These are phyloP conservation scores for Corythucha ciliata DNA, from an alignment of 2,888 invertebrate genomes.

Conservation along the genomic window DNA sequence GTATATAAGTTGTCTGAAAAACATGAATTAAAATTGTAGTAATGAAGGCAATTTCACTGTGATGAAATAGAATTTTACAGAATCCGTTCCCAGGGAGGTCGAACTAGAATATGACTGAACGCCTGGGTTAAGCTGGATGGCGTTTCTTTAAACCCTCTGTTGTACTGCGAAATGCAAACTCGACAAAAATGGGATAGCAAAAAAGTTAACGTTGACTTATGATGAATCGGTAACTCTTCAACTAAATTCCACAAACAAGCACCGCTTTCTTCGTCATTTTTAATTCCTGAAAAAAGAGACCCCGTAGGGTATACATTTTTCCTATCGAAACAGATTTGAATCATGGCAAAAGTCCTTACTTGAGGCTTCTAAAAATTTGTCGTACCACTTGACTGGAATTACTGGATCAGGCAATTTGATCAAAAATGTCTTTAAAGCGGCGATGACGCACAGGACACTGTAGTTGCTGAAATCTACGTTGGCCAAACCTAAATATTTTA, in stretches of 20 bases:
- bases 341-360: slow-evolving; percentile 39
- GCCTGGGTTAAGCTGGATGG: slow-evolving; percentile 59
- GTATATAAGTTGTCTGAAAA: slow-evolving; percentile 59
- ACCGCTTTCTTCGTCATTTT: slow-evolving; percentile 50
- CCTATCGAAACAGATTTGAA: background rate
- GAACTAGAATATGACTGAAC: slow-evolving; percentile 60
- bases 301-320: background rate
- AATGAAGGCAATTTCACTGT: background rate
- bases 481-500: slow-evolving; percentile 25
- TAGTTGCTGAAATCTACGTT: slow-evolving; percentile 37
- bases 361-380: slow-evolving; percentile 54
- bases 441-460: slow-evolving; percentile 44
- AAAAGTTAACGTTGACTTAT: slow-evolving; percentile 52
- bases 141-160: slow-evolving; percentile 53
- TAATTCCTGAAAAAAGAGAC: slow-evolving; percentile 40
- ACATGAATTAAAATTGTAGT: slow-evolving; percentile 7
- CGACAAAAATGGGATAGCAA: slow-evolving; percentile 62
- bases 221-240: slow-evolving; percentile 54
- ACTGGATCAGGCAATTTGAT: slow-evolving; percentile 65
- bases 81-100: slow-evolving; percentile 68
- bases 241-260: slow-evolving; percentile 47
- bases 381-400: slow-evolving; percentile 64
- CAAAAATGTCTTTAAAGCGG: slow-evolving; percentile 59
- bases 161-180: slow-evolving; percentile 58
- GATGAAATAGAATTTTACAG: slow-evolving; percentile 48